Conservation (phyloP, 2,888 invertebrate species). For the Drosophila kuntzei region DNA sequence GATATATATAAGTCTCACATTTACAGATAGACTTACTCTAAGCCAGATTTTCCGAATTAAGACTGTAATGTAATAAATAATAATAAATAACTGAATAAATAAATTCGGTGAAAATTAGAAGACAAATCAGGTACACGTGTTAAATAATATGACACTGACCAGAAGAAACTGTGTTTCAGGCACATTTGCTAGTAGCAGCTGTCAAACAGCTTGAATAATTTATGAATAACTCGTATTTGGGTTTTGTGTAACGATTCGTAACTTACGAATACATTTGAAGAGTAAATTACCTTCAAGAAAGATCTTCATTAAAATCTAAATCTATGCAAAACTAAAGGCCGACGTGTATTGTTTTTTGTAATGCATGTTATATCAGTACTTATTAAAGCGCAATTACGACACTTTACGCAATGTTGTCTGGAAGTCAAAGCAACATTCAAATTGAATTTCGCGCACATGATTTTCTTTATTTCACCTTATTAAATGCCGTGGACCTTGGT, state of each 20-base stretch:
- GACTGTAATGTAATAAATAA: no score
- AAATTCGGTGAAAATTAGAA: not conserved
- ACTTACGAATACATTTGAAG: slow-evolving; percentile 18
- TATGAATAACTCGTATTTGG: slow-evolving; percentile 70
- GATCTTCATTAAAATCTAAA: slow-evolving; percentile 5
- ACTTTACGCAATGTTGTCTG: slow-evolving; percentile 13
- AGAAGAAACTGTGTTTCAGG: slow-evolving; percentile 14
- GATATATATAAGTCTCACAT: no score
- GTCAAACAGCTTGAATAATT: slow-evolving; percentile 76
- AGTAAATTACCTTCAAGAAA: slow-evolving; percentile 53
- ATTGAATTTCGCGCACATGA: slow-evolving; percentile 51
- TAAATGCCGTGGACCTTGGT: slow-evolving; percentile 15
- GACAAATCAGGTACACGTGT: slow-evolving; percentile 48
- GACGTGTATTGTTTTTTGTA: not conserved
- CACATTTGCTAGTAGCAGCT: slow-evolving; percentile 70
- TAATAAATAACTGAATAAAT: no score
- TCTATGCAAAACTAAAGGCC: slow-evolving; percentile 22
- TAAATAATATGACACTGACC: slow-evolving; percentile 40
- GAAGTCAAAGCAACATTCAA: slow-evolving; percentile 29
- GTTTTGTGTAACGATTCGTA: not conserved
- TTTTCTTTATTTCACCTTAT: slow-evolving; percentile 62
- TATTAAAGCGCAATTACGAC: slow-evolving; percentile 39
- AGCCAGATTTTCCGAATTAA: no score
- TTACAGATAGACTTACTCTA: no score
- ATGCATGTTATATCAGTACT: slow-evolving; percentile 1